These are phyloP conservation scores for Eupithecia insigniata DNA, from an alignment of 2,888 invertebrate genomes.

Conservation along the genomic window DNA sequence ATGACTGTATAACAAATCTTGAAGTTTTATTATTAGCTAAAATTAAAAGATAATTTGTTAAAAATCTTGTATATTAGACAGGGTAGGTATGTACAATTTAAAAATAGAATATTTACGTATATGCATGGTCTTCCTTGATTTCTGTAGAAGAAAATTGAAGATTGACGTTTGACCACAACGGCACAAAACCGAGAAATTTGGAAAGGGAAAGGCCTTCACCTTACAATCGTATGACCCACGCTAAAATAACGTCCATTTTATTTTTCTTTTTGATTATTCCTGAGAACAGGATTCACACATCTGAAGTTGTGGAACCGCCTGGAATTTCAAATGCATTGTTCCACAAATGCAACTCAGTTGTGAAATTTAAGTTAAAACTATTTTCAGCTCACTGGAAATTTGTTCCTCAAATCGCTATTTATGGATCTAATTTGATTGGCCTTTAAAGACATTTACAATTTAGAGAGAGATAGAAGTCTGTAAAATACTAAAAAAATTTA, in stretches of 20 bases:
- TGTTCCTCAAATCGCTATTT: too few species aligned
- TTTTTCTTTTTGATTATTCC: too few species aligned
- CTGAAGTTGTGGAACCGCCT: not conserved
- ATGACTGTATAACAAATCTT: not conserved
- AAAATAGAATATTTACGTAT: constrained; percentile 43
- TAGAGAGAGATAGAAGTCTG: too few species aligned
- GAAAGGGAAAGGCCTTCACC: not conserved
- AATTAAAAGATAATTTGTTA: constrained; percentile 50
- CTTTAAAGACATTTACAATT: too few species aligned
- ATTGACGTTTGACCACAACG: not conserved
- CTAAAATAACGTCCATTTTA: too few species aligned
- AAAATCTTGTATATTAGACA: constrained; percentile 72
- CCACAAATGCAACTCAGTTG: not conserved
- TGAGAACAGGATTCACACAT: too few species aligned
- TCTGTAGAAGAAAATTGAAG: not conserved
- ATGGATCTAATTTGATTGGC: too few species aligned
- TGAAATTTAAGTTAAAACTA: too few species aligned
- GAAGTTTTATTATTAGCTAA: constrained; percentile 10
- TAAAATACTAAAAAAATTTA: too few species aligned
- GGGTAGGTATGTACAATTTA: constrained; percentile 53
- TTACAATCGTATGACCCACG: not conserved
- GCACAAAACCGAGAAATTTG: not conserved
- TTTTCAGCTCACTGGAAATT: too few species aligned
- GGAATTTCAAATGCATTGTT: too few species aligned
- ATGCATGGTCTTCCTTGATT: constrained; percentile 10